Base-by-base conservation (phyloP, 2,797 vertebrate genomes). In the Epinephelus malabaricus region DNA sequence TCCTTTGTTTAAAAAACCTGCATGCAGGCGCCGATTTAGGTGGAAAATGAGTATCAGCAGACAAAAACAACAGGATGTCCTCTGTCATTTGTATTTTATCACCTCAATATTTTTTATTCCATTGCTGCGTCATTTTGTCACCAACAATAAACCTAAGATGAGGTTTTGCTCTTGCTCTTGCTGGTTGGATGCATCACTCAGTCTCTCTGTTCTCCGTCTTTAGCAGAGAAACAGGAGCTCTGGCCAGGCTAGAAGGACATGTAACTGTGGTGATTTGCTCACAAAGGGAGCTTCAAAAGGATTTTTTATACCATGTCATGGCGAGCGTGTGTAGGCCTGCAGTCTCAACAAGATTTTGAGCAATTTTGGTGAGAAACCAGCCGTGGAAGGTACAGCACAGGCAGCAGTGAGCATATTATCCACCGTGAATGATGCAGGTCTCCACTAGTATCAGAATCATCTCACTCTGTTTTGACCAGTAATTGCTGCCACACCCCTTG, bases 261-360 rank as follows among this genome's bases (percentile, higher is more conserved):
- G 72, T 72, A 77, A 69, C 86, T 76, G 79, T 67, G 79, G 56
- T 73, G 86, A 84, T 73, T 89, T 84, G 74, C 74, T 90, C 76
- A 81, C 53, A 83, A 59, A 55, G 73, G 40, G 23, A 81, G 64
- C 62, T 75, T 88, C 68, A 79, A 68, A 76, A n/a, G 0, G 62
- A 27, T 55, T 67, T 77, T 82, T 60, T 9, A 67, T 58, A 79
- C 59, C 14, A 43, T 40, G 50, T 47, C 51, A 54, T 18, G 18
- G 49, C 25, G 45, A 83, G 84, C 86, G 55, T 84, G 88, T 84
- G 82, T 76, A 81, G 73, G 76, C 83, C 85, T 91, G 88, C 85
- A 76, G 73, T 19, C 55, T 64, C 50, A 23, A 54, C 73, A 45
- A 17, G n/a, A 62, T 47, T 60, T 69, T 8, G 4, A 46, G 43